Base-by-base conservation (phyloP, 2,797 vertebrate species). In the Enteromius paludinosus region DNA sequence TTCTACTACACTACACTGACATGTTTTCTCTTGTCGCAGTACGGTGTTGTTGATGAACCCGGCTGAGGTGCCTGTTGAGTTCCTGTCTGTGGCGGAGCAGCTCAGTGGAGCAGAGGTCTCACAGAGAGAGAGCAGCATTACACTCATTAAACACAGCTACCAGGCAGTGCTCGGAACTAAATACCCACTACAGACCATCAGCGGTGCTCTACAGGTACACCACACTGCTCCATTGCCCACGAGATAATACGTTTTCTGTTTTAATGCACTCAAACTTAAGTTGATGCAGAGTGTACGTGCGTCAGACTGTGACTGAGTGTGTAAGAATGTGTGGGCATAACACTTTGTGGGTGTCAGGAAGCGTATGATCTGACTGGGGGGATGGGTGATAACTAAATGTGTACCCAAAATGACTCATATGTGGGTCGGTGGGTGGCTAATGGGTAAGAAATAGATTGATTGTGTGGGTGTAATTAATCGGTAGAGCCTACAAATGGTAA, bases 31-130 rank as follows among this genome's bases (percentile, higher is more conserved):
- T 43, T 49, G 7, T 28, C 83, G 54, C 89, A 99, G 97, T 88
- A 99, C 97, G 0, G 97, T 98, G 86, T 91, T 99, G 77, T 88
- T 99, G 91, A 94, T 99, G 93, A 99, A 98, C 90, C 94, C 94
- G 0, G 87, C 92, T 0, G 97, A 99, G 87, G 95, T 99, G 28
- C 96, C 97, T 4, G 87, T 90, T 0, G 96, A 97, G 87, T 98
- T 98, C 84, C 92, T 97, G 1, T 92, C 94, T 0, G 96, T 99
- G 56, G 96, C 96, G 0, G 89, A 96, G 88, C 94, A 94, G 92
- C 94, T 99, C 87, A 95, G 95, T 5, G 0, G 84, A 11, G 85
- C 94, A 0, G 91, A 93, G 75, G 92, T 93, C 65, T 93, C 96
- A 0, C 94, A 92, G 72, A 92, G 81, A 1, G 87, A 94, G 17